phyloP scores from a whole-genome alignment of 2,888 invertebrate genomes.

The Lordiphosa fenestrarum region DNA sequence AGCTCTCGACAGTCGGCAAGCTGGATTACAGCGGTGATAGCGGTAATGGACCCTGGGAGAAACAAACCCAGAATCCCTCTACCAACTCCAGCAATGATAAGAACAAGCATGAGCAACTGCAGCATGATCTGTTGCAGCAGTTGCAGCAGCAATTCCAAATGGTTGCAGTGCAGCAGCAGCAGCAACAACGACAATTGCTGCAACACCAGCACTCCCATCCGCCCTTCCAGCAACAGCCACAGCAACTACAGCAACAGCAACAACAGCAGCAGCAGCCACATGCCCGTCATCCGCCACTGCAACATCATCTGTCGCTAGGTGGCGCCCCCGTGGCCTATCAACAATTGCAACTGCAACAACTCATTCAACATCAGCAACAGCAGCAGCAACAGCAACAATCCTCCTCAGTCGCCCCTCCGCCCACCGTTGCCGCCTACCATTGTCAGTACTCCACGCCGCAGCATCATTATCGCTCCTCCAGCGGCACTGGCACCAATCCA shows the following conservation, averaged over 20 bases:
- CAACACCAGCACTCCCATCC: constrained; percentile 48
- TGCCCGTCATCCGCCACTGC: constrained; percentile 66
- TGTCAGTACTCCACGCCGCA: constrained; percentile 71
- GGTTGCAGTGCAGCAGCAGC: constrained; percentile 35
- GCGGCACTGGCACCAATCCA: constrained; percentile 39
- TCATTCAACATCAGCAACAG: constrained; percentile 46
- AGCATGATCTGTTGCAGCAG: constrained; percentile 66
- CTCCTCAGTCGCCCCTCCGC: constrained; percentile 3
- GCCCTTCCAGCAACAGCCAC: constrained; percentile 38
- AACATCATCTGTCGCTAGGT: constrained; percentile 80
- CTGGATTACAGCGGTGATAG: constrained; percentile 76
- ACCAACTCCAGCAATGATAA: constrained; percentile 20
- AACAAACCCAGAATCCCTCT: constrained; percentile 52
- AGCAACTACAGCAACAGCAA: constrained; percentile 30
- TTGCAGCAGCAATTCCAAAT: constrained; percentile 62
- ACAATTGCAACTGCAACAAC: constrained; percentile 69
- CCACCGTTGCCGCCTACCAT: constrained; percentile 35
- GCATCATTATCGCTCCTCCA: constrained; percentile 63
- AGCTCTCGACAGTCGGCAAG: constrained; percentile 62
- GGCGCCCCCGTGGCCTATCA: constrained; percentile 69
- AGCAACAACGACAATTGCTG: constrained; percentile 47
- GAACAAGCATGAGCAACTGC: constrained; percentile 44
- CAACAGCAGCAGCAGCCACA: constrained; percentile 55
- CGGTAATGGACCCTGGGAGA: constrained; percentile 77
- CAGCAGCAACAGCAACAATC: constrained; percentile 38